phyloP scores from a whole-genome alignment of 2,888 invertebrate genomes.

The Crossocerus cetratus region DNA sequence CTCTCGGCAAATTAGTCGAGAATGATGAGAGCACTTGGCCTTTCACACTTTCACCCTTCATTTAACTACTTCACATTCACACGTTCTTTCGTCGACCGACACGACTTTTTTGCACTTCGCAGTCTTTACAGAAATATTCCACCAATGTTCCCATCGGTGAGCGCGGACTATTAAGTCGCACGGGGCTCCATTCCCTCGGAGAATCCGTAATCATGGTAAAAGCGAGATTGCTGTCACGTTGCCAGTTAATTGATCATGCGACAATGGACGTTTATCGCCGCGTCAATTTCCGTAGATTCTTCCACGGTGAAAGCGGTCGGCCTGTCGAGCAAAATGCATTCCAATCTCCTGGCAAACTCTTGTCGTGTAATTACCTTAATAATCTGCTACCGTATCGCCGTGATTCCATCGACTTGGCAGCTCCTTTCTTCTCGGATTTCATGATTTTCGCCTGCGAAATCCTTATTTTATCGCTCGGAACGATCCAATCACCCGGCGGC shows the following conservation, averaged over 20 bases:
- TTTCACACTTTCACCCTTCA: conserved; percentile 40
- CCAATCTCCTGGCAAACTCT: conserved; percentile 36
- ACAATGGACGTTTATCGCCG: conserved; percentile 42
- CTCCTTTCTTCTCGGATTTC: conserved; percentile 27
- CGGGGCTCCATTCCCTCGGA: not conserved
- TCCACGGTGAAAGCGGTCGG: conserved; percentile 63
- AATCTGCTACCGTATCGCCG: conserved; percentile 45
- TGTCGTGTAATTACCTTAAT: conserved; percentile 57
- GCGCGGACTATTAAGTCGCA: not conserved
- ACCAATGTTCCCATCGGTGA: no score
- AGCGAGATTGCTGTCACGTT: conserved; percentile 27
- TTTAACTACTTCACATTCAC: not conserved
- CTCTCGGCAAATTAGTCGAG: no score
- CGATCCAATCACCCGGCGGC: no score
- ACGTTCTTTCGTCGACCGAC: not conserved
- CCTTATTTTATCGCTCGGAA: no score
- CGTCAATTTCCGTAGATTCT: conserved; percentile 8
- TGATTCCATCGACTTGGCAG: conserved; percentile 18
- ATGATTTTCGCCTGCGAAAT: no score
- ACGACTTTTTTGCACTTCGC: no score
- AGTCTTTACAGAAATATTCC: no score
- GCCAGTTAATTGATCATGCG: conserved; percentile 38
- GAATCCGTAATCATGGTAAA: conserved; percentile 22
- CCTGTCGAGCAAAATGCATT: conserved; percentile 64
- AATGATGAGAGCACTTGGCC: no score